Evolutionary conservation across 2,888 invertebrate species (phyloP).

Genomic region (Siphlonurus alternatus): DNA sequence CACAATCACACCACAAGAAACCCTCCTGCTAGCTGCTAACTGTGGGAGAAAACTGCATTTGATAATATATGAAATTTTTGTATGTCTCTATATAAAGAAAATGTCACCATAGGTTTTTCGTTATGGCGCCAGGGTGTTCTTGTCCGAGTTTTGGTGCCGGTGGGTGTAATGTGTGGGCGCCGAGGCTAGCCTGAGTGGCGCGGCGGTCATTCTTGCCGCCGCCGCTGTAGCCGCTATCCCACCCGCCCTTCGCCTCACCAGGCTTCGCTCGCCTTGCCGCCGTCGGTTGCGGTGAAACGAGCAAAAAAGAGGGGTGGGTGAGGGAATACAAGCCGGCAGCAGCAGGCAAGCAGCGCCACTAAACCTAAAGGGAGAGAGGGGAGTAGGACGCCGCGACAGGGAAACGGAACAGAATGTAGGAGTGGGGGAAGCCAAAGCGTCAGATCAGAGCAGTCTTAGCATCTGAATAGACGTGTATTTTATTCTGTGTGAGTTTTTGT

Average conservation of each 20-base stretch:
- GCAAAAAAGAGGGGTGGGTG: neutral
- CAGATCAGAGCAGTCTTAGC: neutral
- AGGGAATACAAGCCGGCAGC: no score
- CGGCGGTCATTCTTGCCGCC: neutral
- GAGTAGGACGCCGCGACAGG: neutral
- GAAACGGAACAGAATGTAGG: constrained; percentile 1
- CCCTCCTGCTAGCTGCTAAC: no score
- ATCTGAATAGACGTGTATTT: neutral
- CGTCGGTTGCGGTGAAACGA: neutral
- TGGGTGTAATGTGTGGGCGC: neutral
- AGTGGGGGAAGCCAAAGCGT: neutral
- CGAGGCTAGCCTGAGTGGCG: neutral
- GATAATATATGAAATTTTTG: neutral
- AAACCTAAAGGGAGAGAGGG: neutral
- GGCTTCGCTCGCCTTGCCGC: neutral
- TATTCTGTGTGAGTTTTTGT: neutral
- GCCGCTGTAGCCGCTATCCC: neutral
- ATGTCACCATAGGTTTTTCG: neutral
- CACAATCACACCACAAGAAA: constrained; percentile 1
- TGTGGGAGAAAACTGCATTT: neutral
- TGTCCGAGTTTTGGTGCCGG: constrained; percentile 3
- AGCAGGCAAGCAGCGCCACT: neutral
- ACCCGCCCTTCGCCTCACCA: neutral
- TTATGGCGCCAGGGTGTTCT: neutral
- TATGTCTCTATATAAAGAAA: neutral